phyloP scores from a whole-genome alignment of 2,888 invertebrate genomes.

The Ceraclea dissimilis region DNA sequence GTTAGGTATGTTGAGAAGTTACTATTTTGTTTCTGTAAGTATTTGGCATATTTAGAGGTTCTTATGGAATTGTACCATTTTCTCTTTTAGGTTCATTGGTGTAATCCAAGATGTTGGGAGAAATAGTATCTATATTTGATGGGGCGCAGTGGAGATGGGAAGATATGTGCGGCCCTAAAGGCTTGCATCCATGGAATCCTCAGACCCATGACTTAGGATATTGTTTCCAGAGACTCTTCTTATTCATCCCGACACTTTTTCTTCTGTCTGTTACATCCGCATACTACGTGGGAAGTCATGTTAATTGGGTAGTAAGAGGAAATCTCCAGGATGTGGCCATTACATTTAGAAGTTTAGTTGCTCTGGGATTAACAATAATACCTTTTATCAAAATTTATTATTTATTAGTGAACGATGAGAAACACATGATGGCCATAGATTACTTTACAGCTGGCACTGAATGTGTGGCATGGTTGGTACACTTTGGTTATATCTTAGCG shows the following conservation, averaged over 20 bases:
- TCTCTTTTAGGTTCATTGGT: background rate
- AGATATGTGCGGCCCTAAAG: slow-evolving; percentile 66
- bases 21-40: too few relatives aligned
- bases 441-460: slow-evolving; percentile 64
- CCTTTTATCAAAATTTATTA: slow-evolving; percentile 64
- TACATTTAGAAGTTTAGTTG: slow-evolving; percentile 55
- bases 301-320: slow-evolving; percentile 55
- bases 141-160: slow-evolving; percentile 61
- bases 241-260: slow-evolving; percentile 68
- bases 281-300: slow-evolving; percentile 68
- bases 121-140: slow-evolving; percentile 3
- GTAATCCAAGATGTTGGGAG: slow-evolving; percentile 2
- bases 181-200: slow-evolving; percentile 62
- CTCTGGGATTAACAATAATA: slow-evolving; percentile 55
- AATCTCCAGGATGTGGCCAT: slow-evolving; percentile 55
- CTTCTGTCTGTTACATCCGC: slow-evolving; percentile 72
- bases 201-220: slow-evolving; percentile 66
- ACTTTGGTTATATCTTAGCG: slow-evolving; percentile 66
- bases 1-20: too few relatives aligned
- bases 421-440: slow-evolving; percentile 55
- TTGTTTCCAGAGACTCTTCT: slow-evolving; percentile 78
- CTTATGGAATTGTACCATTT: too few relatives aligned
- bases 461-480: slow-evolving; percentile 73
- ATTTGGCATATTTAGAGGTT: too few relatives aligned
- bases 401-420: slow-evolving; percentile 45